These are phyloP conservation scores for Euplexia lucipara DNA, from an alignment of 2,888 invertebrate genomes.

Conservation along the genomic window DNA sequence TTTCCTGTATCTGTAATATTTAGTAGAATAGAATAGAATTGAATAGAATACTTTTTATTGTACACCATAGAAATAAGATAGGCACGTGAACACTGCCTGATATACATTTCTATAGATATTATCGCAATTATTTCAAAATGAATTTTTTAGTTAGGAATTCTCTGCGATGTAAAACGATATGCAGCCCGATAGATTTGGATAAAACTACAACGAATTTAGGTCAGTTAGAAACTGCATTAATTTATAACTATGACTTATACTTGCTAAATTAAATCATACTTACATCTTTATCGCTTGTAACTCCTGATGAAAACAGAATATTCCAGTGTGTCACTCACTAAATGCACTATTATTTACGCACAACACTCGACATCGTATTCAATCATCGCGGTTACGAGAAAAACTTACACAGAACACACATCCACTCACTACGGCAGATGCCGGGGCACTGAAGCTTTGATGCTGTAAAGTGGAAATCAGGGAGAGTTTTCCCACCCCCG, in stretches of 20 bases:
- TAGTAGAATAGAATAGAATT: too few relatives aligned
- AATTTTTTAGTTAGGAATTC: too few relatives aligned
- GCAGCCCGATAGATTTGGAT: too few relatives aligned
- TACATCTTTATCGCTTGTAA: conserved; percentile 41
- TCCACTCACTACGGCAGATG: conserved; percentile 76
- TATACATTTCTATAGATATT: too few relatives aligned
- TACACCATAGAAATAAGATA: too few relatives aligned
- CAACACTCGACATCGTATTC: conserved; percentile 82
- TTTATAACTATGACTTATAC: background rate
- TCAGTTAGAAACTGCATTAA: too few relatives aligned
- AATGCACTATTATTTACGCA: conserved; percentile 74
- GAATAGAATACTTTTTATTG: too few relatives aligned
- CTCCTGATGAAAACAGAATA: conserved; percentile 64
- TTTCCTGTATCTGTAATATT: too few relatives aligned
- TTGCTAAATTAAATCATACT: conserved; percentile 13
- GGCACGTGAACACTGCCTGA: too few relatives aligned
- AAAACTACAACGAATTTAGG: too few relatives aligned
- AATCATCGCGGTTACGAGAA: conserved; percentile 73
- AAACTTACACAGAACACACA: conserved; percentile 68
- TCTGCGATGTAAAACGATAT: too few relatives aligned
- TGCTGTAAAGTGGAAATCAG: conserved; percentile 47
- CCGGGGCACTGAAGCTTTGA: conserved; percentile 80
- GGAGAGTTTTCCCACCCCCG: conserved; percentile 71
- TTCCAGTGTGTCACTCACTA: conserved; percentile 70
- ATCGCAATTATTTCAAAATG: too few relatives aligned